Conservation (phyloP, 2,113 vertebrate genomes). For the Anthoscopus minutus region DNA sequence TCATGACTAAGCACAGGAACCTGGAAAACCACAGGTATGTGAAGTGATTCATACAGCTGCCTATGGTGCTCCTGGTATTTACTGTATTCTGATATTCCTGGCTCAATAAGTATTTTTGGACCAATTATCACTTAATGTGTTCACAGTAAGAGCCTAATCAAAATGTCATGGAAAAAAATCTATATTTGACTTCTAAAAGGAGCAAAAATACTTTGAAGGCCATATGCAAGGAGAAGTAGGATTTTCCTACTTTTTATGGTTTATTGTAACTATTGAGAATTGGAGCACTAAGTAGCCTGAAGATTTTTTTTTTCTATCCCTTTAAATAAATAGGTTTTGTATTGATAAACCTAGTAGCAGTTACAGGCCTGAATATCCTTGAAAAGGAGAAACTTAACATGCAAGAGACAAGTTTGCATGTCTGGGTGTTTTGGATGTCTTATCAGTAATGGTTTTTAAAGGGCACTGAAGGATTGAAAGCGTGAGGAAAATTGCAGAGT, state of each 20-base stretch:
- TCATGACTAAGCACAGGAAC: slow-evolving; percentile 69
- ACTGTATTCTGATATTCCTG: slow-evolving; percentile 32
- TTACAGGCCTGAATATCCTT: background rate
- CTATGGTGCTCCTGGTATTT: slow-evolving; percentile 54
- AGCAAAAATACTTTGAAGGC: background rate
- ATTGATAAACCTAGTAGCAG: background rate
- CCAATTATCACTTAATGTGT: slow-evolving; percentile 26
- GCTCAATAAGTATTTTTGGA: slow-evolving; percentile 23
- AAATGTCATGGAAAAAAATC: slow-evolving; percentile 37
- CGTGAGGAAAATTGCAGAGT: background rate
- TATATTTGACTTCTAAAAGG: background rate
- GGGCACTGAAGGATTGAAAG: background rate
- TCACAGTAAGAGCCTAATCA: slow-evolving; percentile 32
- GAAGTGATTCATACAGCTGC: slow-evolving; percentile 66
- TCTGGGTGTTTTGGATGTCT: background rate
- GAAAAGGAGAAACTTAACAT: background rate
- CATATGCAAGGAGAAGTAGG: background rate
- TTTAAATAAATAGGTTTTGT: background rate
- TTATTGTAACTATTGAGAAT: background rate
- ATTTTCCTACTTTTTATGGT: background rate
- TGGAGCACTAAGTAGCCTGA: background rate
- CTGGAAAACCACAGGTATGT: slow-evolving; percentile 77
- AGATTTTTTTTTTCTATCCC: background rate
- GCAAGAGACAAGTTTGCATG: background rate
- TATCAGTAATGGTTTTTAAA: background rate